Evolutionary conservation across 2,797 vertebrate species (phyloP), one percentile per base, ranked within the genome.

Genomic region (Momotus momota): DNA sequence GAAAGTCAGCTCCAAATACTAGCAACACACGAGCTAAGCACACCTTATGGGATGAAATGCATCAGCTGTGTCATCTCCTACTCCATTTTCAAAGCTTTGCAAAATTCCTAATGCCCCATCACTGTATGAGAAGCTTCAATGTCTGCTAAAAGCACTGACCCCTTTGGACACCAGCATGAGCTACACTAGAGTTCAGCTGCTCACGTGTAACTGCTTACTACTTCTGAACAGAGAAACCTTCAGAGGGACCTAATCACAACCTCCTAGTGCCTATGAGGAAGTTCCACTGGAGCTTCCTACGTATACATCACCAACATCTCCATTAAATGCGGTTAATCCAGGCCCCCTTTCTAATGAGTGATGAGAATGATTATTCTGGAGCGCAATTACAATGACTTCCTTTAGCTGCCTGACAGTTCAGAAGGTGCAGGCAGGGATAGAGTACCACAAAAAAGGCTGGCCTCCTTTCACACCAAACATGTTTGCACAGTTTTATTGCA

Each of bases 231-330:
- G 38, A 72, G 20, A 72, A 48, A 54, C 45, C n/a, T 71, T 78
- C 35, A 22, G 31, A 17, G 5, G 22, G 27, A 55, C 17, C 14
- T 26, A 52, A 58, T 0, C 46, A 43, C 14, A 86, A 51, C 23
- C 20, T 2, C 0, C 3, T 23, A 38, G n/a, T 13, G 35, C 31
- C 61, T 38, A 31, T 0, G 0, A 7, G 20, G 17, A 70, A 57
- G 41, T 72, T 61, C 35, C 41, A 12, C 20, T 43, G 43, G 48
- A 91, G 43, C 21, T 83, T 73, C 43, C 33, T 6, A 55, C 48
- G 51, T 35, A 23, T 23, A 40, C 35, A 45, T 9, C 26, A 54
- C 11, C 45, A 31, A 38, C 45, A n/a, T 6, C 26, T 43, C 35
- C 48, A 45, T 22, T 45, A 67, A 29, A 38, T 0, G 7, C 11